phyloP scores from a whole-genome alignment of 2,113 vertebrate genomes.

The Zingel zingel region DNA sequence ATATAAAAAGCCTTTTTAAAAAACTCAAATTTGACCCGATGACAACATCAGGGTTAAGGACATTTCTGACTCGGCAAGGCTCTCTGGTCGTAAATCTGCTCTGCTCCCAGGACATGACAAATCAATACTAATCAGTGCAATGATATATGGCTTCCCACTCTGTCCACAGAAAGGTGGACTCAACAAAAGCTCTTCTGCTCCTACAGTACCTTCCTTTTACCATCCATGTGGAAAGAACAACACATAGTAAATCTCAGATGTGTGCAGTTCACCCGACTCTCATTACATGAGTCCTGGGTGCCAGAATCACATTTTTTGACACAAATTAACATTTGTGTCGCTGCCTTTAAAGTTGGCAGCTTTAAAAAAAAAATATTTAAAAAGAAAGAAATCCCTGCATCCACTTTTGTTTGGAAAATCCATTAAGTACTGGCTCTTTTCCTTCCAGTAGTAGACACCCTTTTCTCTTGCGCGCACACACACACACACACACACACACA shows the following conservation, averaged over 20 bases:
- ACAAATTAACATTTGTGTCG: background rate
- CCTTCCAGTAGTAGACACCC: slow-evolving; percentile 24
- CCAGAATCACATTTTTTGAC: background rate
- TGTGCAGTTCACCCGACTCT: background rate
- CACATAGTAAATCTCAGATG: background rate
- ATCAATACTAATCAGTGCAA: background rate
- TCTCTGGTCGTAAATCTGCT: background rate
- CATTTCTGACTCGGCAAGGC: background rate
- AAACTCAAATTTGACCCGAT: too few relatives aligned
- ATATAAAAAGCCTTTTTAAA: too few relatives aligned
- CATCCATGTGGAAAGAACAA: background rate
- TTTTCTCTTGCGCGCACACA: background rate
- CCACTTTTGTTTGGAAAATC: background rate
- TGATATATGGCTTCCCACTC: background rate
- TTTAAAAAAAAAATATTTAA: too few relatives aligned
- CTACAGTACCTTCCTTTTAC: too few relatives aligned
- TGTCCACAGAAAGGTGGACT: background rate
- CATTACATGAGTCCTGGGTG: background rate
- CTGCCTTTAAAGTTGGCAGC: too few relatives aligned
- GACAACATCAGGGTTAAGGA: too few relatives aligned
- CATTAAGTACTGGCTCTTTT: background rate
- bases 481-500: background rate
- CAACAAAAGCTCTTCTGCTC: background rate
- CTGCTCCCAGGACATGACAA: background rate
- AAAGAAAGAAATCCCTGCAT: too few relatives aligned